Evolutionary conservation across 1,140 invertebrate genomes (phyloP), one percentile per base, ranked within the genome.

Genomic region (Bicyclus anynana): DNA sequence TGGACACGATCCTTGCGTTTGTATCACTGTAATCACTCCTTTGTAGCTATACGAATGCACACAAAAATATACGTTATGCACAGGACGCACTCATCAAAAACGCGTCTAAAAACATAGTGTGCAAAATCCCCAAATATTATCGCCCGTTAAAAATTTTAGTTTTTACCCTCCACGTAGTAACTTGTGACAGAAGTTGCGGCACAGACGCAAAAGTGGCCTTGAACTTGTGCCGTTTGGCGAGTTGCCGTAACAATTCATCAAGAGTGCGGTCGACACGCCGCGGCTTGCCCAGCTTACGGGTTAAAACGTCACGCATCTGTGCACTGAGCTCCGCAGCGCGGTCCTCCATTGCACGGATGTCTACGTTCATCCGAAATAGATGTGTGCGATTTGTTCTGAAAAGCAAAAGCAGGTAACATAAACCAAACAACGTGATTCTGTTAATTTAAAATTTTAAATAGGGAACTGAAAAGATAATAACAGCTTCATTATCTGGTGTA

Each of bases 311-410:
- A 0, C 83, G 68, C 79, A 85, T 84, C 29, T 84, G 70, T 0
- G 77, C 84, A 1, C 67, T 61, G 4, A 88, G 51, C 14, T 80
- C 74, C 10, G 64, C 47, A 2, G 76, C 80, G 17, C 70, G 58
- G 0, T 56, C 63, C 38, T 81, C 74, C 83, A 88, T 86, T 1
- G 71, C 76, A n/a, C 70, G 71, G 5, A 87, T 47, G 38, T 87
- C 84, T 13, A 87, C 66, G 62, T 84, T 82, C 84, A 86, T 87
- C 2, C 84, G 84, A 62, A 86, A 85, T 13, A 86, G 51, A 58
- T 87, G 84, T 0, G 81, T 86, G 21, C 79, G 78, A 47, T 86
- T 87, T 27, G 84, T 65, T 53, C 84, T 87, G 44, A 7, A 53
- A 44, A 42, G 10, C 2, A 44, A 21, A 44, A 10, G 29, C 29